Conservation (phyloP, 1,140 invertebrate genomes). For the Frieseomelitta varia region DNA sequence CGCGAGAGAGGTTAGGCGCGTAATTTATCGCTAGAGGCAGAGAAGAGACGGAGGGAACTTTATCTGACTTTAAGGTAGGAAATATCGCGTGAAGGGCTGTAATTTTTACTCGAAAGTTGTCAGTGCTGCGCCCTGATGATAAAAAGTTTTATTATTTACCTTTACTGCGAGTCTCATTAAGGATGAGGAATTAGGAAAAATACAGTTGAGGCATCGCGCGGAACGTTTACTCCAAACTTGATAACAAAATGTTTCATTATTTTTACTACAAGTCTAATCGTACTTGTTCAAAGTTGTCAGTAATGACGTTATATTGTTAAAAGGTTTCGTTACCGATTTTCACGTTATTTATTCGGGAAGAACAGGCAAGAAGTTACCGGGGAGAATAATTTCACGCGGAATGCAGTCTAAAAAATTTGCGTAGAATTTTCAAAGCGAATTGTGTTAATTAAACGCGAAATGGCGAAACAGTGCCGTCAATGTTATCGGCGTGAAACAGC, state of each 20-base stretch:
- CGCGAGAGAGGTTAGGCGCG: not conserved
- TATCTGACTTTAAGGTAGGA: not conserved
- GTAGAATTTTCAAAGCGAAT: not conserved
- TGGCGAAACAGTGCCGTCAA: not conserved
- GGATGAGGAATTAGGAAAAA: not conserved
- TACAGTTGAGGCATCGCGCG: too few species aligned
- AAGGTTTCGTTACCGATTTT: not conserved
- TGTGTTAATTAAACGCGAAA: not conserved
- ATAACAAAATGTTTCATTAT: too few species aligned
- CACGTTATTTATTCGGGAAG: not conserved
- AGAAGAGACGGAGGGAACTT: not conserved
- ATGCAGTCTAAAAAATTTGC: not conserved
- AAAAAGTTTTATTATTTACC: not conserved
- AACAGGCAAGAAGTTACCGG: not conserved
- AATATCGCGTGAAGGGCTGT: not conserved
- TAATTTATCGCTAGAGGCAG: not conserved
- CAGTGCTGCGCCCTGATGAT: not conserved
- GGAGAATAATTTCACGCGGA: not conserved
- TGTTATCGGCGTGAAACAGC: not conserved
- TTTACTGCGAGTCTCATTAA: not conserved
- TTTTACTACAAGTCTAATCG: too few species aligned
- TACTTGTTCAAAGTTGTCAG: not conserved
- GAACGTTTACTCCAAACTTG: not conserved
- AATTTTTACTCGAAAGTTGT: constrained; percentile 11
- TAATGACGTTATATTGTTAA: not conserved